Evolutionary conservation across 2,888 invertebrate species (phyloP).

Genomic region (Peribatodes rhomboidaria): DNA sequence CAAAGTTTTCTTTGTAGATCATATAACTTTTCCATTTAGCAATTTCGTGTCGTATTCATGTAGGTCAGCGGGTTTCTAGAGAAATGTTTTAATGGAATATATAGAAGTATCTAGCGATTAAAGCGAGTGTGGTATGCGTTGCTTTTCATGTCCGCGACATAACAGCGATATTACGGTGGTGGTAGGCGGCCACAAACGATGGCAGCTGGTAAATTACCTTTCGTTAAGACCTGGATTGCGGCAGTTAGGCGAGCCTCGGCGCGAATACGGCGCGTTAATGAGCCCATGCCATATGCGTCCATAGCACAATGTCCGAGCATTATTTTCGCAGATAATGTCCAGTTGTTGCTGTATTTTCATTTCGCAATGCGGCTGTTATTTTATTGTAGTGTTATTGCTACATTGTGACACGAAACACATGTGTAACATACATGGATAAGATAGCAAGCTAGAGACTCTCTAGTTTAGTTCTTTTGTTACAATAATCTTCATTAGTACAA

Average conservation of each 20-base stretch:
- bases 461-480: neutral
- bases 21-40: constrained; percentile 43
- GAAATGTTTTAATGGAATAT: neutral
- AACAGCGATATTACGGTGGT: constrained; percentile 51
- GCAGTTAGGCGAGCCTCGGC: constrained; percentile 63
- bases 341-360: constrained; percentile 41
- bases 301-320: constrained; percentile 61
- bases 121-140: constrained; percentile 38
- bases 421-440: neutral
- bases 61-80: neutral
- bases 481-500: neutral
- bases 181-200: constrained; percentile 60
- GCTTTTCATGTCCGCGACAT: constrained; percentile 53
- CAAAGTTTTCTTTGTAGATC: constrained; percentile 61
- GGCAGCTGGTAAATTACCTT: constrained; percentile 74
- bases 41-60: constrained; percentile 16
- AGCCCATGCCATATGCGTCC: constrained; percentile 70
- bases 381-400: constrained; percentile 19
- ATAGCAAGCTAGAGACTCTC: neutral
- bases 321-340: constrained; percentile 58
- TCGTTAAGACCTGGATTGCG: constrained; percentile 77
- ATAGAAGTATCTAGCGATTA: neutral
- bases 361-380: constrained; percentile 35
- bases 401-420: constrained; percentile 7
- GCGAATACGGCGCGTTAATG: constrained; percentile 68